Conservation (phyloP, 1,140 invertebrate genomes). For the Heliothis virescens region DNA sequence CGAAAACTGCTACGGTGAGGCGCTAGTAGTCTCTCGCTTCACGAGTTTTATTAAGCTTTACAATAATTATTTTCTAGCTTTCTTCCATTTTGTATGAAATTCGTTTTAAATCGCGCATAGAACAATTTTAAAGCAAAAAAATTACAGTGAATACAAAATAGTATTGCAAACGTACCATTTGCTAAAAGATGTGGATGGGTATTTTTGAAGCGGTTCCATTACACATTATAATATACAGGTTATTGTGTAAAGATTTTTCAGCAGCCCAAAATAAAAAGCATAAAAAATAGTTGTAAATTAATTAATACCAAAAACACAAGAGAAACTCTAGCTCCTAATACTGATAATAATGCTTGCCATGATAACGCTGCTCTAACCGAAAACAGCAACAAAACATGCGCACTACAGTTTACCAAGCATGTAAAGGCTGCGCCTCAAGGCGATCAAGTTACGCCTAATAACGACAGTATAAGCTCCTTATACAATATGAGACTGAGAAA, state of each 20-base stretch:
- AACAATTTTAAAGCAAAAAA: background rate
- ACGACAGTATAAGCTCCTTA: constrained; percentile 46
- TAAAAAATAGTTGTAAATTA: too few relatives aligned
- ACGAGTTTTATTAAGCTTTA: background rate
- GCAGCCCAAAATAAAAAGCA: too few relatives aligned
- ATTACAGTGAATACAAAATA: too few relatives aligned
- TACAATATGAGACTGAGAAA: constrained; percentile 56
- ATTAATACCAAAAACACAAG: too few relatives aligned
- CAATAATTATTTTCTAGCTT: background rate
- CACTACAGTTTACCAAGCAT: too few relatives aligned
- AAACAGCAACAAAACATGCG: constrained; percentile 2
- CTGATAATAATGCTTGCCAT: too few relatives aligned
- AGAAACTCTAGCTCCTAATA: too few relatives aligned
- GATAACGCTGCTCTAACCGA: background rate
- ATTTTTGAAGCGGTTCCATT: too few relatives aligned
- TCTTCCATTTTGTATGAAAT: background rate
- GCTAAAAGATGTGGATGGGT: too few relatives aligned
- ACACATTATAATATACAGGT: too few relatives aligned
- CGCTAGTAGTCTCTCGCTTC: constrained; percentile 8
- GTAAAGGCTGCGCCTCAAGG: constrained; percentile 20
- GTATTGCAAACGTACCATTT: too few relatives aligned
- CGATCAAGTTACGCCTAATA: constrained; percentile 44
- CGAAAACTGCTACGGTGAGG: constrained; percentile 11
- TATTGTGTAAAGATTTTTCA: too few relatives aligned
- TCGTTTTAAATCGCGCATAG: background rate